phyloP scores from a whole-genome alignment of 1,140 invertebrate species.

The Rhopalosiphum maidis region DNA sequence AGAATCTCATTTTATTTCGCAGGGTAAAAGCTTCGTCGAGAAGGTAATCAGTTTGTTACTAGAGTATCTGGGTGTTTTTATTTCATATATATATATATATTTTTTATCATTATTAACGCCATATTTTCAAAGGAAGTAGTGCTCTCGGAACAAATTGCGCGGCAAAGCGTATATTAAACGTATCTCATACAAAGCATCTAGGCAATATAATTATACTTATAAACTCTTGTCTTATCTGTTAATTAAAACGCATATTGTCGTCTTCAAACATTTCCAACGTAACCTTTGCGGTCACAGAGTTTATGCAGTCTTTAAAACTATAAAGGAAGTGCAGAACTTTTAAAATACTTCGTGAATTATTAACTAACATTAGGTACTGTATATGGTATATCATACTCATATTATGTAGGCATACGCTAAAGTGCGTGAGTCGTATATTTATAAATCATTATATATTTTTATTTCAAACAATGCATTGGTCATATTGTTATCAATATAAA shows the following conservation, averaged over 20 bases:
- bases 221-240: conserved; percentile 20
- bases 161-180: not conserved
- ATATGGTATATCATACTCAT: not conserved
- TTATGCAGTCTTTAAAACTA: not conserved
- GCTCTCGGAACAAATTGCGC: not conserved
- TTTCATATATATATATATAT: not conserved
- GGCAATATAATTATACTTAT: not conserved
- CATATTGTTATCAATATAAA: not conserved
- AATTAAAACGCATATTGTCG: not conserved
- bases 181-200: not conserved
- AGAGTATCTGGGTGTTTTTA: not conserved
- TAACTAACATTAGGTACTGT: not conserved
- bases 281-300: not conserved
- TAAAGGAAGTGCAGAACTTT: not conserved
- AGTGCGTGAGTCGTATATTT: not conserved
- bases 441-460: not conserved
- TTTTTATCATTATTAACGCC: not conserved
- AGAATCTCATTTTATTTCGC: not conserved
- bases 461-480: not conserved
- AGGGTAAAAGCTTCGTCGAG: not conserved
- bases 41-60: conserved; percentile 27
- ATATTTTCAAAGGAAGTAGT: conserved; percentile 1
- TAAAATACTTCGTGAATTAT: not conserved
- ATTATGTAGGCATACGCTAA: not conserved
- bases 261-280: not conserved